Percentiles rank a stretch among this genome's conserved stretches.
phyloP scores from a whole-genome alignment of 1,140 invertebrate species.

The Euschistus heros region DNA sequence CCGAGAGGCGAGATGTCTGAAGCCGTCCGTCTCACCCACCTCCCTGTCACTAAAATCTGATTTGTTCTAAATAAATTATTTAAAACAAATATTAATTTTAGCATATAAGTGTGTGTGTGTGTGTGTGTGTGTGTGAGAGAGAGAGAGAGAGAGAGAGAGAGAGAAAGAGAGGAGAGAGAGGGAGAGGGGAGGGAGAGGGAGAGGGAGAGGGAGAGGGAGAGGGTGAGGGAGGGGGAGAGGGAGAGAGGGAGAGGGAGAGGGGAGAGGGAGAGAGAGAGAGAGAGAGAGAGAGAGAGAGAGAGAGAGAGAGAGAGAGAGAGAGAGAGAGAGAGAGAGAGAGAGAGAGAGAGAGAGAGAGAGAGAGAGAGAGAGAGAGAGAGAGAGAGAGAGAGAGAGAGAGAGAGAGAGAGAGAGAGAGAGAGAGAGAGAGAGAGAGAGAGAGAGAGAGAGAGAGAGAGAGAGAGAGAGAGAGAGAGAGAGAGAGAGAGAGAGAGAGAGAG shows the following conservation, averaged over 20 bases:
- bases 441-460: not conserved
- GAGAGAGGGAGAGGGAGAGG: not conserved
- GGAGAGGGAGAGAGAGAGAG: not conserved
- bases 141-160: not conserved
- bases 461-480: not conserved
- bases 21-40: no score
- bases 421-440: not conserved
- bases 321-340: constrained; percentile 16
- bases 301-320: constrained; percentile 1
- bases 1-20: no score
- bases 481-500: not conserved
- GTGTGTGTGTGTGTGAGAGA: not conserved
- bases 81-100: not conserved
- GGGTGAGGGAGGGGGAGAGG: not conserved
- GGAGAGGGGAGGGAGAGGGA: not conserved
- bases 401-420: not conserved
- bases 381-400: not conserved
- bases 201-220: not conserved
- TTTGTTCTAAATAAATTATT: no score
- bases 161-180: not conserved
- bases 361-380: constrained; percentile 13
- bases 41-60: no score
- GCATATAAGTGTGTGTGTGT: not conserved
- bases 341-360: constrained; percentile 18
- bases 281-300: no score